Conservation (phyloP, 2,888 invertebrate species). For the Cerceris ruficornis region DNA sequence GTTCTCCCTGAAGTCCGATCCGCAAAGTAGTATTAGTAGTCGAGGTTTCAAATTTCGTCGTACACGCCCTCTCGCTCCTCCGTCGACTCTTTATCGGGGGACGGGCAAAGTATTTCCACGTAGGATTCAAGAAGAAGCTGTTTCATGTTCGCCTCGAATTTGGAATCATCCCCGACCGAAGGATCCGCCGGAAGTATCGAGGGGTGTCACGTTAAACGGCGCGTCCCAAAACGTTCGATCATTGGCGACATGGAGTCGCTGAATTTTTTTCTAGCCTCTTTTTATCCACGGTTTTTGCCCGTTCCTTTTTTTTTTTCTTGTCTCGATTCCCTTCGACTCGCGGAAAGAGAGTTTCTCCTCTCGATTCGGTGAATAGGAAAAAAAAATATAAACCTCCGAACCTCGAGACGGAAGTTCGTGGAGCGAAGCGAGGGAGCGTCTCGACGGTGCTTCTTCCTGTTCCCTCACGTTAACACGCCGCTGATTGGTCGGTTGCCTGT, state of each 20-base stretch:
- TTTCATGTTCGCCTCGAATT: too few species aligned
- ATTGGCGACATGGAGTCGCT: too few species aligned
- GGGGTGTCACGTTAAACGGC: too few species aligned
- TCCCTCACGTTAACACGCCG: constrained; percentile 74
- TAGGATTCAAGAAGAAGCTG: neutral
- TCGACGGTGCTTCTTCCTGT: constrained; percentile 56
- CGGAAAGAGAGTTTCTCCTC: neutral
- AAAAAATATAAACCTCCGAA: neutral
- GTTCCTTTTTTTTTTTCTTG: neutral
- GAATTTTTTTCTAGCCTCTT: too few species aligned
- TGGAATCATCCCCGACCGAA: too few species aligned
- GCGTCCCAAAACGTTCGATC: too few species aligned
- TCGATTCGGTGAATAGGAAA: neutral
- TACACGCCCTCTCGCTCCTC: constrained; percentile 72
- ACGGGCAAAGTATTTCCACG: neutral
- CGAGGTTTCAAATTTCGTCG: constrained; percentile 60
- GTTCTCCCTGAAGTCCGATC: constrained; percentile 36
- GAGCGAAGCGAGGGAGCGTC: constrained; percentile 67
- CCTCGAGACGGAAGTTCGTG: neutral
- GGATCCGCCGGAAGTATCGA: too few species aligned
- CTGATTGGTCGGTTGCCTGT: constrained; percentile 84
- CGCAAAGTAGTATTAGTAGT: constrained; percentile 51
- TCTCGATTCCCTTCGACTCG: neutral
- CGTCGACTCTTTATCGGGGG: constrained; percentile 9
- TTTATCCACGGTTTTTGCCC: neutral